phyloP scores from a whole-genome alignment of 2,888 invertebrate species.

The Xestobium rufovillosum region DNA sequence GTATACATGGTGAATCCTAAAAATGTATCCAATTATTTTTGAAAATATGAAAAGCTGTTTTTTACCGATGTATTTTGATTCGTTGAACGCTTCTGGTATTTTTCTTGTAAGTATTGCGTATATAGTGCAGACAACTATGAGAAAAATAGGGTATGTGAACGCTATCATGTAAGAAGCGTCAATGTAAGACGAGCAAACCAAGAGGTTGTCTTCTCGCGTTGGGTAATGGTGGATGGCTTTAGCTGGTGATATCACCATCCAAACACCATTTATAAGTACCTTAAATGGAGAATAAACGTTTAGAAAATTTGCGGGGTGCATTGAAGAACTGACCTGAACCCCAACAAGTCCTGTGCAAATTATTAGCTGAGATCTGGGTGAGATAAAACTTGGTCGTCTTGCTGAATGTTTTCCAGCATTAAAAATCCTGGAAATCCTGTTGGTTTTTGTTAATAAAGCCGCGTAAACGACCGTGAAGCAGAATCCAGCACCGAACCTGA shows the following conservation, averaged over 20 bases:
- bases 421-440: constrained; percentile 92
- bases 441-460: constrained; percentile 93
- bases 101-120: constrained; percentile 94
- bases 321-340: constrained; percentile 62
- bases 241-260: constrained; percentile 89
- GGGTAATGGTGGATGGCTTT: constrained; percentile 86
- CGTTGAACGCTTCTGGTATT: constrained; percentile 98
- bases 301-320: constrained; percentile 4
- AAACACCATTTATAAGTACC: constrained; percentile 82
- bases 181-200: constrained; percentile 88
- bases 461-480: constrained; percentile 97
- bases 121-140: constrained; percentile 88
- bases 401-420: constrained; percentile 95
- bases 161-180: constrained; percentile 92
- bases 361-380: constrained; percentile 81
- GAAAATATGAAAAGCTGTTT: constrained; percentile 16
- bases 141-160: constrained; percentile 85
- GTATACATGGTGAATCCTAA: constrained; percentile 98
- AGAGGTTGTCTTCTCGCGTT: constrained; percentile 82
- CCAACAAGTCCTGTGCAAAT: constrained; percentile 83
- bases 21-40: too few species aligned
- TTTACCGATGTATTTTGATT: constrained; percentile 92
- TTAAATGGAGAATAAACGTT: constrained; percentile 35
- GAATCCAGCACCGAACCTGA: constrained; percentile 82
- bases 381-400: constrained; percentile 88